A percentile compares a stretch with the other conserved stretches of the same genome.
phyloP scores from a whole-genome alignment of 92 coral and sea anemone species.

The Palythoa caribaeorum region DNA sequence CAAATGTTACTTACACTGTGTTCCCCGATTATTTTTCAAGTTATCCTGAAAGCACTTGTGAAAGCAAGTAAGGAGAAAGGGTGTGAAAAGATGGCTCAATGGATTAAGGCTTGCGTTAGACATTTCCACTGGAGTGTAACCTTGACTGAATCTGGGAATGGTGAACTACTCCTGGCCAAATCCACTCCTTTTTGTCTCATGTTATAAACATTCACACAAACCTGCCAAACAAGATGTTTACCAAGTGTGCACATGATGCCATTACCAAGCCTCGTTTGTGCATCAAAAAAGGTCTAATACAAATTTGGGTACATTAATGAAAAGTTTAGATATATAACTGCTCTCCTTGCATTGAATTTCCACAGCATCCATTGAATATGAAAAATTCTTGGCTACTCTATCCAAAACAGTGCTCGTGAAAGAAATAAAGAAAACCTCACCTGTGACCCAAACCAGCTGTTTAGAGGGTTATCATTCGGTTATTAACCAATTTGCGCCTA shows the following conservation, averaged over 20 bases:
- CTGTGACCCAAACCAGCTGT: background rate
- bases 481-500: conserved; percentile 76
- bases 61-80: no score
- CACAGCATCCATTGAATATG: background rate
- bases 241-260: background rate
- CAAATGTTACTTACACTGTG: background rate
- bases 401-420: background rate
- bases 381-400: background rate
- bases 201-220: background rate
- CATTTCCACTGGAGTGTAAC: background rate
- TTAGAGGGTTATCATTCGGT: conserved; percentile 68
- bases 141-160: background rate
- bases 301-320: background rate
- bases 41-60: no score
- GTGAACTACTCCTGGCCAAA: background rate
- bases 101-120: no score
- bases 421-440: background rate
- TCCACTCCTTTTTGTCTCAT: background rate
- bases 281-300: background rate
- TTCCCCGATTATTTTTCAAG: background rate
- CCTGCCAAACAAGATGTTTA: background rate
- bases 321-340: background rate
- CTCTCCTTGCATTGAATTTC: background rate
- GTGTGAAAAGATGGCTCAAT: no score
- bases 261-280: background rate